Conservation (phyloP, 2,113 vertebrate genomes). For the Ceyx margarethae region DNA sequence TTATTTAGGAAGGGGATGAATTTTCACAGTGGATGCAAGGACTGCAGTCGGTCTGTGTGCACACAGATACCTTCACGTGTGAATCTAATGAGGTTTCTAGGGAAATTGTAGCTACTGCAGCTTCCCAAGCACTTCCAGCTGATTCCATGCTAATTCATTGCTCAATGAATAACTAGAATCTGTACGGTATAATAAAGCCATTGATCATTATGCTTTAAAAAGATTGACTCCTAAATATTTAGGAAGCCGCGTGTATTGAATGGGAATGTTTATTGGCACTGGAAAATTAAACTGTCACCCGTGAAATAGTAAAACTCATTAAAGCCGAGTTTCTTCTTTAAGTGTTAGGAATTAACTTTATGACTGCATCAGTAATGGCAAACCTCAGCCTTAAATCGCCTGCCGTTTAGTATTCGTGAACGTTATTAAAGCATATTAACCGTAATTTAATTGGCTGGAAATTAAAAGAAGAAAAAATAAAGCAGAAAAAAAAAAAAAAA, state of each 20-base stretch:
- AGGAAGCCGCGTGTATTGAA: slow-evolving; percentile 46
- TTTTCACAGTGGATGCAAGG: slow-evolving; percentile 34
- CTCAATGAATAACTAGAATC: slow-evolving; percentile 61
- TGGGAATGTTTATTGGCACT: slow-evolving; percentile 63
- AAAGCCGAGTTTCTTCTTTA: slow-evolving; percentile 65
- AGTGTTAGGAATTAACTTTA: slow-evolving; percentile 68
- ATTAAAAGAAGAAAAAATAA: not conserved
- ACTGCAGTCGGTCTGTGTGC: fast-evolving
- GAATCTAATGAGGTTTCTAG: not conserved
- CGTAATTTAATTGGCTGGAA: slow-evolving; percentile 47
- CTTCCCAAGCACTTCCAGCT: slow-evolving; percentile 16
- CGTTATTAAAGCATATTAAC: slow-evolving; percentile 62
- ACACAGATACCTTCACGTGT: not conserved
- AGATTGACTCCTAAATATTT: slow-evolving; percentile 67
- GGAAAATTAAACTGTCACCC: slow-evolving; percentile 69
- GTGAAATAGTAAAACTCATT: slow-evolving; percentile 74
- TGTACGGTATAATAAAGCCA: slow-evolving; percentile 58
- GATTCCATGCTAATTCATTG: slow-evolving; percentile 55
- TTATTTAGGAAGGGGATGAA: slow-evolving; percentile 21
- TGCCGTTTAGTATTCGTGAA: slow-evolving; percentile 23
- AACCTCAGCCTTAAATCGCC: slow-evolving; percentile 45
- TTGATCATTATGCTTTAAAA: slow-evolving; percentile 55
- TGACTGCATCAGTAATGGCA: slow-evolving; percentile 35
- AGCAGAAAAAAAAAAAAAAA: fast-evolving
- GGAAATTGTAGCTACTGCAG: slow-evolving; percentile 19